A percentile compares a stretch with the other conserved stretches of the same genome.
Evolutionary conservation across 1,140 invertebrate species (phyloP).

Genomic region (Onthophagus taurus): DNA sequence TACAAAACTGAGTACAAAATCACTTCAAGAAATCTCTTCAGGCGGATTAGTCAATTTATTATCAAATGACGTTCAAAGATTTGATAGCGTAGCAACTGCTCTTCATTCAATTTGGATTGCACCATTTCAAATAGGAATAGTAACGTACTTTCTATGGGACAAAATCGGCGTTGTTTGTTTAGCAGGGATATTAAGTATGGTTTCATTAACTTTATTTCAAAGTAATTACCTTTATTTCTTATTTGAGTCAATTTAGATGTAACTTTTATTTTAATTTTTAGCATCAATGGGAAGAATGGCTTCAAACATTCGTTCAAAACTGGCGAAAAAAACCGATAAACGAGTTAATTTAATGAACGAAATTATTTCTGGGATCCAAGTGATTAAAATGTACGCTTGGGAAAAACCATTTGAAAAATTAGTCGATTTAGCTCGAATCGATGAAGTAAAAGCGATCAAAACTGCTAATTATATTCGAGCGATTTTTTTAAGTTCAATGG

Average conservation of each 20-base stretch:
- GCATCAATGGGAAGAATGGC: conserved; percentile 42
- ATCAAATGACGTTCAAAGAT: conserved; percentile 70
- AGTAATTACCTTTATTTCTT: conserved; percentile 34
- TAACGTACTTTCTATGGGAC: conserved; percentile 58
- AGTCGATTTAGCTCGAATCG: conserved; percentile 43
- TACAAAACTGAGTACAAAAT: conserved; percentile 2
- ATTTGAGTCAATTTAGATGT: background rate
- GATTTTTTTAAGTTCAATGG: conserved; percentile 56
- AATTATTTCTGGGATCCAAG: conserved; percentile 61
- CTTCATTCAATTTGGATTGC: conserved; percentile 60
- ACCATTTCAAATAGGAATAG: conserved; percentile 62
- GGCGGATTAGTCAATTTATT: conserved; percentile 80
- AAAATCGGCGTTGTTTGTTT: conserved; percentile 59
- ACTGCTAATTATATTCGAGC: conserved; percentile 58
- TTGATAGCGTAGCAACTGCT: conserved; percentile 54
- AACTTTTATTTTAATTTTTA: conserved; percentile 22
- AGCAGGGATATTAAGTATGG: conserved; percentile 63
- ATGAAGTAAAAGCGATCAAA: conserved; percentile 42
- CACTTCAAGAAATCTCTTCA: conserved; percentile 62
- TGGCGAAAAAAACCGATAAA: conserved; percentile 61
- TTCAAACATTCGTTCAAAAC: conserved; percentile 47
- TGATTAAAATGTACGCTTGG: conserved; percentile 78
- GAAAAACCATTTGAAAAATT: conserved; percentile 61
- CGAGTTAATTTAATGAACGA: conserved; percentile 73
- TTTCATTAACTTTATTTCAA: conserved; percentile 72